These are phyloP conservation scores for Pogoniulus pusillus DNA, from an alignment of 2,797 vertebrate species.

Conservation along the genomic window DNA sequence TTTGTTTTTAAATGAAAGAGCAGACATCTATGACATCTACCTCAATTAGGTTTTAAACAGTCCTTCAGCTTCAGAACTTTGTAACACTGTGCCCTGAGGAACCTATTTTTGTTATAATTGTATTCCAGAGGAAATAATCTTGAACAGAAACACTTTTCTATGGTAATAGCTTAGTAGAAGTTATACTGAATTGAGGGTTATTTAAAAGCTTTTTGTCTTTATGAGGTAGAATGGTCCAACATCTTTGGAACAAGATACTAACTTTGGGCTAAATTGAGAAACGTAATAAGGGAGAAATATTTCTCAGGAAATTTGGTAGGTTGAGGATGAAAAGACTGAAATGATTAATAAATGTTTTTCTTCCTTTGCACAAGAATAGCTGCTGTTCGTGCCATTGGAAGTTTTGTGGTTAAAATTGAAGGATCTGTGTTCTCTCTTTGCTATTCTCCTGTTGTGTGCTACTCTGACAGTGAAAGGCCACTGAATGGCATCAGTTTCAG, in stretches of 20 bases:
- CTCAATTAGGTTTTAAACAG: conserved; percentile 40
- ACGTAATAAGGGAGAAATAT: conserved; percentile 17
- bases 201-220: conserved; percentile 48
- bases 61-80: conserved; percentile 8
- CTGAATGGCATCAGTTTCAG: not conserved
- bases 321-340: conserved; percentile 35
- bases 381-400: not conserved
- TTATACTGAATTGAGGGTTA: conserved; percentile 22
- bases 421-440: not conserved
- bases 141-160: conserved; percentile 19
- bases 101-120: conserved; percentile 45
- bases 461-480: not conserved
- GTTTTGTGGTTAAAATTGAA: conserved; percentile 32
- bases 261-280: conserved; percentile 2
- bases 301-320: conserved; percentile 42
- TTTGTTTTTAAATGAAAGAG: not conserved
- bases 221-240: conserved; percentile 12
- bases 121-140: conserved; percentile 38
- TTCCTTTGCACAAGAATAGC: conserved; percentile 2
- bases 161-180: conserved; percentile 39
- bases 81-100: conserved; percentile 29
- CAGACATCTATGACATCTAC: conserved; percentile 1
- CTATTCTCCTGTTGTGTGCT: not conserved
- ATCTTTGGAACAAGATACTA: conserved; percentile 24
- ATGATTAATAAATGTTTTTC: conserved; percentile 36